Evolutionary conservation across 2,797 vertebrate genomes (phyloP).

Genomic region (Erpetoichthys calabaricus): DNA sequence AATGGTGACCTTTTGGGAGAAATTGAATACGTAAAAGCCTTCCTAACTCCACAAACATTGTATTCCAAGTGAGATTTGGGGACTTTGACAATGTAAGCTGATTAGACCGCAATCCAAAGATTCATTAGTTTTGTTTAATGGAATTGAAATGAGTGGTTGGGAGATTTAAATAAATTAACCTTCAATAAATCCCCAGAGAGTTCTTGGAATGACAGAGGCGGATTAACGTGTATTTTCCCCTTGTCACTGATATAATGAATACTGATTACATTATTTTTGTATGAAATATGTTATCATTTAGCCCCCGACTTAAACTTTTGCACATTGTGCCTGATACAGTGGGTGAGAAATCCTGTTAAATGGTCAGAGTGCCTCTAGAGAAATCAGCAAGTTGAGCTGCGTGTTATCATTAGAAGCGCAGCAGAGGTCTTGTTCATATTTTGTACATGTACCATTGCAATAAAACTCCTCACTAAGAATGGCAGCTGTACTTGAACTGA

Average conservation of each 20-base stretch:
- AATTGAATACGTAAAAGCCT: constrained; percentile 18
- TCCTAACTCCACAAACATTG: constrained; percentile 9
- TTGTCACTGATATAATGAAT: constrained; percentile 53
- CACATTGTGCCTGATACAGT: constrained; percentile 7
- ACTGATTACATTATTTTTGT: constrained; percentile 50
- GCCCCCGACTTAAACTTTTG: constrained; percentile 24
- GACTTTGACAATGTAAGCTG: constrained; percentile 49
- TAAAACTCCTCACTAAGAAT: too few relatives aligned
- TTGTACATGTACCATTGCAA: too few relatives aligned
- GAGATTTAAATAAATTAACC: constrained; percentile 79
- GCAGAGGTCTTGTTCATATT: too few relatives aligned
- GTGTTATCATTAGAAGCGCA: too few relatives aligned
- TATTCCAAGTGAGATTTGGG: constrained; percentile 20
- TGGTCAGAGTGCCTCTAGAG: not conserved
- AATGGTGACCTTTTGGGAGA: constrained; percentile 27
- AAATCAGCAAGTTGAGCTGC: too few relatives aligned
- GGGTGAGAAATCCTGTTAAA: constrained; percentile 5
- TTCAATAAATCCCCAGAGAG: constrained; percentile 58
- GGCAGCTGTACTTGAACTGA: too few relatives aligned
- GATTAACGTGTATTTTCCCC: constrained; percentile 46
- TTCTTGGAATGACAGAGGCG: constrained; percentile 40
- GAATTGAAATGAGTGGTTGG: constrained; percentile 61
- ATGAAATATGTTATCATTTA: constrained; percentile 30
- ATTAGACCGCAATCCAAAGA: constrained; percentile 65
- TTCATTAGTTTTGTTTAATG: constrained; percentile 73